Percentiles rank a stretch among this genome's conserved stretches.
These are phyloP conservation scores for Eptesicus fuscus DNA, from an alignment of 2,113 vertebrate species.

Conservation along the genomic window DNA sequence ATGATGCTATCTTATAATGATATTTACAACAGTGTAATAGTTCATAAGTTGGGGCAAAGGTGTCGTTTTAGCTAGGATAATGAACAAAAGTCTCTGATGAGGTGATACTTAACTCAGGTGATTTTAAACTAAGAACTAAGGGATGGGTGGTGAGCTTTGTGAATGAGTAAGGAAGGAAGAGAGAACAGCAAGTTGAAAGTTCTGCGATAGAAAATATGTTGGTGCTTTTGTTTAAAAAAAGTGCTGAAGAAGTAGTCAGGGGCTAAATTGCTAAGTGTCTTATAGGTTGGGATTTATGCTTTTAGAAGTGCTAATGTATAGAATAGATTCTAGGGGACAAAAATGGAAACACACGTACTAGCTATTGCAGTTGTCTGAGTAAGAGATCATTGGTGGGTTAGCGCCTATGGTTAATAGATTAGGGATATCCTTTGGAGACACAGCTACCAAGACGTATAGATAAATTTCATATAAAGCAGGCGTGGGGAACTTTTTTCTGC, in stretches of 20 bases:
- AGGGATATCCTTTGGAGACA: not conserved
- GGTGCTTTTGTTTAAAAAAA: not conserved
- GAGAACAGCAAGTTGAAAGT: not conserved
- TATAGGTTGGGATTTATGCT: not conserved
- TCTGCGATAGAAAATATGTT: not conserved
- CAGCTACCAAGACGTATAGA: not conserved
- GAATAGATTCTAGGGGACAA: not conserved
- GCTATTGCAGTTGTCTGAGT: not conserved
- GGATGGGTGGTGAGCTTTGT: not conserved
- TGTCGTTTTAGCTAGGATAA: not conserved
- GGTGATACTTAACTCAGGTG: not conserved
- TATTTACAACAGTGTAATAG: not conserved
- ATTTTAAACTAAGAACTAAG: not conserved
- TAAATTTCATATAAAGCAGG: not conserved
- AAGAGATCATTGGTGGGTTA: not conserved
- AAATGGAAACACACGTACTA: not conserved
- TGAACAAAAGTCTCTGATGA: not conserved
- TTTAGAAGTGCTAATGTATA: not conserved
- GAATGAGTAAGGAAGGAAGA: not conserved
- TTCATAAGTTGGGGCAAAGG: not conserved
- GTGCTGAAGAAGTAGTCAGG: not conserved
- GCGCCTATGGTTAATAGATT: not conserved
- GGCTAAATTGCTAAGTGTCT: not conserved
- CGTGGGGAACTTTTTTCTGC: no score
- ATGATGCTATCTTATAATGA: not conserved